Percentiles rank a stretch among this genome's conserved stretches.
Evolutionary conservation across 2,113 vertebrate species (phyloP).

Genomic region (Ceyx margarethae): DNA sequence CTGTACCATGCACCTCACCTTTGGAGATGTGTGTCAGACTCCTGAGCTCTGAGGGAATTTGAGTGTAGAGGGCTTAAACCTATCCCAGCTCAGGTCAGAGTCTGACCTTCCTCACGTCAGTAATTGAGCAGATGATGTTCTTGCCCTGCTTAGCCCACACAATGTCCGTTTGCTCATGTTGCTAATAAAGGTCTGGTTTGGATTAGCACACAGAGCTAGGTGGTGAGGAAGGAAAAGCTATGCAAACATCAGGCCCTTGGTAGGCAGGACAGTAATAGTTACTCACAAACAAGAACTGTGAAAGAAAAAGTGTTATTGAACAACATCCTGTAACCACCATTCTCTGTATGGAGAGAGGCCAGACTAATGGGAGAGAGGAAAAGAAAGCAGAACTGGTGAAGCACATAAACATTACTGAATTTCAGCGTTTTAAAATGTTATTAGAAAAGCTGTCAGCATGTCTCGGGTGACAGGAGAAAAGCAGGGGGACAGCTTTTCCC

Average conservation of each 20-base stretch:
- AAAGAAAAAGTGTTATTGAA: background rate
- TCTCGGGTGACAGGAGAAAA: background rate
- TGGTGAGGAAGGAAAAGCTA: background rate
- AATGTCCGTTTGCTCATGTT: background rate
- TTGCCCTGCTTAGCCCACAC: background rate
- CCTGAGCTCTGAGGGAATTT: background rate
- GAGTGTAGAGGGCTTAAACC: background rate
- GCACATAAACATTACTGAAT: background rate
- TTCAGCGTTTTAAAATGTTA: background rate
- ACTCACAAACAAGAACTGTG: background rate
- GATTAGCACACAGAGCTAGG: background rate
- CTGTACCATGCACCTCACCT: background rate
- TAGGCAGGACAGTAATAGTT: background rate
- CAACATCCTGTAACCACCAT: background rate
- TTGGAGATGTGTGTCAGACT: background rate
- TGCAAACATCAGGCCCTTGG: background rate
- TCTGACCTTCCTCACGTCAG: background rate
- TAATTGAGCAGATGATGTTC: background rate
- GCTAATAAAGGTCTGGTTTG: background rate
- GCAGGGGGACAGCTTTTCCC: background rate
- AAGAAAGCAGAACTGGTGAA: background rate
- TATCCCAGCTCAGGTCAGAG: background rate
- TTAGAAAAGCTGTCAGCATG: background rate
- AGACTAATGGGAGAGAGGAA: background rate
- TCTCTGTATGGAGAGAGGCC: background rate